These are phyloP conservation scores for Glossosoma conforme DNA, from an alignment of 1,140 invertebrate genomes.

Conservation along the genomic window DNA sequence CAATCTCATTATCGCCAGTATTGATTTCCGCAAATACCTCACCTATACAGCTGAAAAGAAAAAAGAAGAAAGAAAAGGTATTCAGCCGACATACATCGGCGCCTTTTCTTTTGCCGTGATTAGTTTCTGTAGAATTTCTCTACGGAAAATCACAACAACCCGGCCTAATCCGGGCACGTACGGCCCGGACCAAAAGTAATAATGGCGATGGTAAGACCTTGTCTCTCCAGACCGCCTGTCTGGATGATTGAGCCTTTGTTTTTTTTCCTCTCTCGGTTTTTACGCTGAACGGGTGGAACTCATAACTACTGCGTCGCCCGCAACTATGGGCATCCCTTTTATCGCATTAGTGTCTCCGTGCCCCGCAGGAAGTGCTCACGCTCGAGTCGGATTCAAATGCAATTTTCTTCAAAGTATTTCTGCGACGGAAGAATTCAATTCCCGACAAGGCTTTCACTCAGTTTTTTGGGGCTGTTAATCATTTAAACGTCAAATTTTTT, in stretches of 20 bases:
- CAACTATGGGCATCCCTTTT: conserved; percentile 17
- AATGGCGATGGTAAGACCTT: conserved; percentile 27
- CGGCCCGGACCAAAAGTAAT: conserved; percentile 24
- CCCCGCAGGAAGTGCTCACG: conserved; percentile 25
- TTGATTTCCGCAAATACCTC: too few species aligned
- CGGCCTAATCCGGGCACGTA: conserved; percentile 30
- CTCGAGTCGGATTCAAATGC: conserved; percentile 24
- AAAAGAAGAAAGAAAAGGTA: too few species aligned
- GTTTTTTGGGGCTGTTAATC: too few species aligned
- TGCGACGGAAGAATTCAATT: conserved; percentile 11
- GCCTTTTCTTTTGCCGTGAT: too few species aligned
- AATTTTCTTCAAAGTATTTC: conserved; percentile 26
- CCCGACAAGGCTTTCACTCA: conserved; percentile 16
- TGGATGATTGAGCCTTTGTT: conserved; percentile 31
- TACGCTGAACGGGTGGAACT: conserved; percentile 8
- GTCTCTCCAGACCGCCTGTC: conserved; percentile 24
- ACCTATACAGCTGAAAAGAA: too few species aligned
- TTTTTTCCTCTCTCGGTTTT: conserved; percentile 17
- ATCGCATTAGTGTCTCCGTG: conserved; percentile 27
- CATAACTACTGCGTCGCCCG: conserved; percentile 18
- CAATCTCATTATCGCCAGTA: too few species aligned
- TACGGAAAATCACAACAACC: conserved; percentile 23
- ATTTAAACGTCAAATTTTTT: too few species aligned
- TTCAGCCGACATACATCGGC: too few species aligned
- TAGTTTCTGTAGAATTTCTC: conserved; percentile 14